These are phyloP conservation scores for Mylabris phalerata DNA, from an alignment of 1,140 invertebrate species.

Conservation along the genomic window DNA sequence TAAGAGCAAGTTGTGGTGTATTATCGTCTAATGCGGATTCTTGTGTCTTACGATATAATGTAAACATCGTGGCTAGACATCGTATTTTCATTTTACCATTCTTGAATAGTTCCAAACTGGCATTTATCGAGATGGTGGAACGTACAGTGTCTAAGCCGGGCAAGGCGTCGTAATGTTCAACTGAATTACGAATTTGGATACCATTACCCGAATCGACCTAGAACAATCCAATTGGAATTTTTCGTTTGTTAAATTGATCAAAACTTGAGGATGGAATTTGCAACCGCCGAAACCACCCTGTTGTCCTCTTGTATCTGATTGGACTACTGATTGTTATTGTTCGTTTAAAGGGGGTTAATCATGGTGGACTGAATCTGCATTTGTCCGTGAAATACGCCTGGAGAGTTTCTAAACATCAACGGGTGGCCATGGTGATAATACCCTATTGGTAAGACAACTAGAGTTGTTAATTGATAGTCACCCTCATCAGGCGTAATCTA, in stretches of 20 bases:
- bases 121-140: slow-evolving; percentile 38
- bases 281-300: no score
- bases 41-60: slow-evolving; percentile 37
- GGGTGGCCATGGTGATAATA: slow-evolving; percentile 15
- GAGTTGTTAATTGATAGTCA: slow-evolving; percentile 18
- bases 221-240: slow-evolving; percentile 13
- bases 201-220: slow-evolving; percentile 19
- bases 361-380: no score
- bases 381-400: no score
- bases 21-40: slow-evolving; percentile 43
- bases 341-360: no score
- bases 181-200: slow-evolving; percentile 24
- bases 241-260: neutral
- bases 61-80: slow-evolving; percentile 44
- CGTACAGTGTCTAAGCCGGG: slow-evolving; percentile 40
- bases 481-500: slow-evolving; percentile 18
- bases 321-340: no score
- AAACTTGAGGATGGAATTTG: no score
- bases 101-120: slow-evolving; percentile 39
- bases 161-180: slow-evolving; percentile 32
- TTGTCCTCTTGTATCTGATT: no score
- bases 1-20: slow-evolving; percentile 43
- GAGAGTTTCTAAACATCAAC: no score
- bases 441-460: slow-evolving; percentile 9
- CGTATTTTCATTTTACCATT: slow-evolving; percentile 42